Evolutionary conservation across 2,888 invertebrate genomes (phyloP), one percentile per base, ranked within the genome.

Genomic region (Drosophila hamatofila): DNA sequence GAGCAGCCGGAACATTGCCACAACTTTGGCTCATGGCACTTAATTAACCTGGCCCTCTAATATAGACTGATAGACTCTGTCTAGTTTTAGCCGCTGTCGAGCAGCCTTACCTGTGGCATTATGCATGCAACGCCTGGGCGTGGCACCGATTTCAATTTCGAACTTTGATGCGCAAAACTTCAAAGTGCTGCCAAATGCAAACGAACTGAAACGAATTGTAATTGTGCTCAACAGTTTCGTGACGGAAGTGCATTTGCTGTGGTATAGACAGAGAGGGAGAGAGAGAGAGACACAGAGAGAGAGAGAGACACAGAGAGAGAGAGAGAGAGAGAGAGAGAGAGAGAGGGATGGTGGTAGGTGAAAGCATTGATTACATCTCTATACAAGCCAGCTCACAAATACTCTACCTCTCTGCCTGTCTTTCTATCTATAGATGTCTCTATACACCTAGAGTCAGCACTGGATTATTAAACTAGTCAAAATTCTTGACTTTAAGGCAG

Each of bases 1-100:
- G 30, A n/a, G 48, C 27, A 30, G 25, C 27, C 27, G 27, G 27
- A n/a, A 18, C 48, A 39, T n/a, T 30, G 51, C n/a, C 44, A 30
- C 44, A 51, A 23, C 30, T 48, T 37, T 42, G 58, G 58, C 33
- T 41, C 54, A 30, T 37, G 62, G 66, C 61, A 76, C 75, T 80
- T 82, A 83, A 82, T 82, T 78, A 85, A 78, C 64, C 71, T 35
- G 56, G 44, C 44, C 42, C 5, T 6, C n/a, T 18, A 11, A 11
- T 39, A 21, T 9, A 18, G 21, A 14, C 21, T 7, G n/a, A n/a
- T 39, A n/a, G 39, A 27, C 25, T 21, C 39, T 18, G 44, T 48
- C 46, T n/a, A 25, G 14, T 30, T 30, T 16, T 14, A 37, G 46
- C 7, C 35, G 7, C 6, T 52, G 16, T 11, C 23, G 11, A 11